Evolutionary conservation across 2,797 vertebrate genomes (phyloP).

Genomic region (Acipenser ruthenus): DNA sequence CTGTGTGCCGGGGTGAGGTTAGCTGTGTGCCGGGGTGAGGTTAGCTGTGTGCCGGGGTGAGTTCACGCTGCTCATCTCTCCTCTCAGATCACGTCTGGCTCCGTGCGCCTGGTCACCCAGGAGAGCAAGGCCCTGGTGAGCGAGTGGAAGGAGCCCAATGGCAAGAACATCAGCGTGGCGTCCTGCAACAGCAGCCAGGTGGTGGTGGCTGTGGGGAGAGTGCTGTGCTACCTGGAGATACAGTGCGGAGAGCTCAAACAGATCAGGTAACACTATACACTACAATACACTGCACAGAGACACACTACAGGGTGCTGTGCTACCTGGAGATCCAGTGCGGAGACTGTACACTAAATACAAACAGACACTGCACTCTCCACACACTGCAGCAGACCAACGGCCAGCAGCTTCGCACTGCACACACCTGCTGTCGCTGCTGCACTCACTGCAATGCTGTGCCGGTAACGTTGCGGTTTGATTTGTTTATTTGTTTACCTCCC

Average conservation of each 20-base stretch:
- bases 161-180: constrained; percentile 93
- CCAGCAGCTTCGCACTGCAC: not conserved
- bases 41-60: not conserved
- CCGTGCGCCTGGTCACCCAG: constrained; percentile 87
- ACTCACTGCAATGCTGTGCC: constrained; percentile 10
- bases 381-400: not conserved
- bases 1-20: constrained; percentile 9
- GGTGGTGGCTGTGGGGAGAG: constrained; percentile 87
- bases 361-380: too few relatives aligned
- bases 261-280: constrained; percentile 68
- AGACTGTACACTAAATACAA: too few relatives aligned
- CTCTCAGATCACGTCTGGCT: constrained; percentile 87
- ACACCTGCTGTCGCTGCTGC: not conserved
- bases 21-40: not conserved
- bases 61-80: constrained; percentile 10
- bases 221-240: constrained; percentile 93
- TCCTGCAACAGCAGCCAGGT: constrained; percentile 95
- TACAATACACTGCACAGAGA: not conserved
- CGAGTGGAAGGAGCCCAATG: constrained; percentile 97
- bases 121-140: constrained; percentile 89
- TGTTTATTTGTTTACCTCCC: not conserved
- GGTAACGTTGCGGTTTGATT: constrained; percentile 4
- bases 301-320: not conserved
- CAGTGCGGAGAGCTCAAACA: constrained; percentile 85
- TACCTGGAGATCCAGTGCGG: not conserved